Evolutionary conservation across 2,888 invertebrate genomes (phyloP), one percentile per base, ranked within the genome.

Genomic region (Drosophila stalkeri): DNA sequence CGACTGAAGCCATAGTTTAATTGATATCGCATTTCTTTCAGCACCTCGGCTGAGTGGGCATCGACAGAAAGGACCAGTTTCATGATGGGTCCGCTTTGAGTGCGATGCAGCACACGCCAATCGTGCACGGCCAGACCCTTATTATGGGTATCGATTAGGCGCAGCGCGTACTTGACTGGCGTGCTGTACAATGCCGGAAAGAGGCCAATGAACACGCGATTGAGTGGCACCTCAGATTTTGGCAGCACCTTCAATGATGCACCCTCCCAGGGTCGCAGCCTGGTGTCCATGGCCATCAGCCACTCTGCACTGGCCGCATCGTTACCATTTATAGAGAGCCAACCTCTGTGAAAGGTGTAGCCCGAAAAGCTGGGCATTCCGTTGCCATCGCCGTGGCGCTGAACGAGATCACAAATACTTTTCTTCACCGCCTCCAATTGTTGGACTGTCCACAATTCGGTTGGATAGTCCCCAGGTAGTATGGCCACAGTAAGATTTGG

Each of bases 381-480:
- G 18, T 11, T 27, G 44, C 55, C 44, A 14, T 31, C 37, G 11
- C 18, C 11, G 20, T 75, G 65, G 2, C 59, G 44, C 3, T 43
- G 39, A 9, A 70, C 46, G 11, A 69, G 54, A 46, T 71, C 62
- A 11, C 65, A 43, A 63, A 75, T 75, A 62, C 64, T 75, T 54
- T 59, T 39, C 23, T 71, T 70, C 33, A 75, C 71, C 1, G 54
- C 49, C 47, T 57, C 62, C 63, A 75, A 5, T 31, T 75, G 75
- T 16, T 43, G 16, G 0, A 33, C 33, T 9, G 49, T 60, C 75
- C 75, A 75, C 33, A 62, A 20, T 31, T 70, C 75, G 18, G 31
- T 62, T 11, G 76, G 76, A 51, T 56, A 75, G 9, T 75, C 71
- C 0, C 64, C 60, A 11, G 75, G 75, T 4, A 75, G 31, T 43